Base-by-base conservation (phyloP, 1,140 invertebrate species). In the Drosophila melanica region DNA sequence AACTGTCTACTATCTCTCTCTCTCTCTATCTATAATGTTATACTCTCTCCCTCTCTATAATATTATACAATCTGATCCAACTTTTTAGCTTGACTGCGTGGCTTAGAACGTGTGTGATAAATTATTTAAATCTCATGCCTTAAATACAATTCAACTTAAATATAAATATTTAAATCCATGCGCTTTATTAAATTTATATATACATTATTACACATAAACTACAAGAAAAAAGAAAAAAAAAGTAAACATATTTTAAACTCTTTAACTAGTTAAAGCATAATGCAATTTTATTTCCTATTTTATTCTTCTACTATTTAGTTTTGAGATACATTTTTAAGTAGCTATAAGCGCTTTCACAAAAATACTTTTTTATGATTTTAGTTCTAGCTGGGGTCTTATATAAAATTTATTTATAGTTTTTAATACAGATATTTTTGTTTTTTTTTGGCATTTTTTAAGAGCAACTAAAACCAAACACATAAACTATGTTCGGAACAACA, bases 51-150 rank as follows among this genome's bases (percentile, higher is more conserved):
- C 7, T 41, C 18, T 35, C 23, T 66, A 0, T 54, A 42, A 63
- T 23, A 9, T 35, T 44, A 37, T 27, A 12, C n/a, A 39, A 55
- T 23, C 37, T 3, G 10, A 41, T 33, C 35, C 70, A 68, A 73
- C 70, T 60, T 20, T 60, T 54, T 73, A 60, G 70, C 55, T 60
- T 59, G 9, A 67, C 60, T 57, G 51, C 41, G 50, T 86, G 84
- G 82, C 72, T 77, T 82, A 55, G 87, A 86, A 90, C 71, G 81
- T 91, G 92, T 92, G 85, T 92, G 91, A 81, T 90, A 89, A 92
- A 93, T 92, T 93, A 92, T 92, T 90, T 92, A 92, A 93, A 90
- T 87, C 90, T 44, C 45, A 72, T 75, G 51, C 51, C 63, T 54
- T 71, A 87, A 87, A 82, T 71, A 78, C n/a, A 67, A 66, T 71